Evolutionary conservation across 2,888 invertebrate species (phyloP), one percentile per base, ranked within the genome.

Genomic region (Anagyrus pseudococci): DNA sequence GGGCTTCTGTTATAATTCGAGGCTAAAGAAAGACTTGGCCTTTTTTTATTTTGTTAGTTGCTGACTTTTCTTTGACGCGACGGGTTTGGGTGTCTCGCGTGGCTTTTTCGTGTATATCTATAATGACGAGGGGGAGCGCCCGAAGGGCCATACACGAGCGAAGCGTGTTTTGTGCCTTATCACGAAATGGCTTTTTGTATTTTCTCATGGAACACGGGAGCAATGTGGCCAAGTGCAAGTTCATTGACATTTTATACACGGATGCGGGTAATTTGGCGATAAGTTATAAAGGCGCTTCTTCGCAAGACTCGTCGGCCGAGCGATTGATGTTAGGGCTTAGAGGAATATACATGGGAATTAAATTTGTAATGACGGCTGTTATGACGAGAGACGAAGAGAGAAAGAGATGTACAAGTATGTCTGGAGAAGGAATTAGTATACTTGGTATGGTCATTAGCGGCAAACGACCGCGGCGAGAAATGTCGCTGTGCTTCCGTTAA

Each of bases 401-500:
- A 7, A 10, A 7, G 33, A 4, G 33, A 8, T 8, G 8, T 4
- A 37, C 33, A 13, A 2, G 33, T 13, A 37, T 15, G 3, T 37
- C 10, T 8, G 15, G 8, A 10, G 15, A 2, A 15, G 2, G 8
- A 37, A 37, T 37, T 2, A 4, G 33, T n/a, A n/a, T n/a, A n/a
- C n/a, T n/a, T n/a, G n/a, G n/a, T n/a, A 37, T 37, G 15, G 15
- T 15, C 2, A 37, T 37, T 4, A 37, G 33, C 33, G 10, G 33
- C 3, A 37, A 8, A 4, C 15, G 10, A 2, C 8, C 10, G 3
- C n/a, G n/a, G 8, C 10, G 25, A 56, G 8, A 46, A 56, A 25
- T 29, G 46, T 40, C n/a, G 23, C 13, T 4, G 10, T 13, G 40
- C 19, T 57, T 53, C 20, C 43, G 26, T 48, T 33, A 29, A 58